These are phyloP conservation scores for Lithosia quadra DNA, from an alignment of 2,888 invertebrate genomes.

Conservation along the genomic window DNA sequence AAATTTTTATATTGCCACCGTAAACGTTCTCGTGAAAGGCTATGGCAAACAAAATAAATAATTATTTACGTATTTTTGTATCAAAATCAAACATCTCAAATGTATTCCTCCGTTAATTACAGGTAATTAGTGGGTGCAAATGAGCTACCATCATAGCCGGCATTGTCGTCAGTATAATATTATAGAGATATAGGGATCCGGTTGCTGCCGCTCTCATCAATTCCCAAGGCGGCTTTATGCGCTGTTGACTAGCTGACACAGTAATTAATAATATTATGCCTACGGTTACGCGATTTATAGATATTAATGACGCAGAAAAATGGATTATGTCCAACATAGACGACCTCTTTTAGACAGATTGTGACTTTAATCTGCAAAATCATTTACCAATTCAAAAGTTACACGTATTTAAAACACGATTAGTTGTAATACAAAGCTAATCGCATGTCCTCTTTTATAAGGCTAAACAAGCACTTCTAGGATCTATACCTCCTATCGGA, in stretches of 20 bases:
- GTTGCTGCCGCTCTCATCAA: constrained; percentile 27
- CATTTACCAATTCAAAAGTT: not conserved
- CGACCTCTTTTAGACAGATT: not conserved
- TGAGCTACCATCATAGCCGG: constrained; percentile 46
- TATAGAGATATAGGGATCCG: constrained; percentile 28
- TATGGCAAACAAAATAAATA: not conserved
- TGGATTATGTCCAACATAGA: not conserved
- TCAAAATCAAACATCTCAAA: not conserved
- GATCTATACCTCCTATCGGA: not conserved
- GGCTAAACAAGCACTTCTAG: not conserved
- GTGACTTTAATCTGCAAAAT: not conserved
- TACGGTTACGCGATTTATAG: not conserved
- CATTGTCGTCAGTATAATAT: constrained; percentile 40
- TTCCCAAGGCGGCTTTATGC: not conserved
- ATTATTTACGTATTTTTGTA: not conserved
- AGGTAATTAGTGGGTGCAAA: constrained; percentile 61
- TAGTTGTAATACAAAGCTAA: not conserved
- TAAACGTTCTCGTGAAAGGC: not conserved
- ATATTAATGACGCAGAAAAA: not conserved
- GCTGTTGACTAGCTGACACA: not conserved
- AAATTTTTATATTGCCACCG: not conserved
- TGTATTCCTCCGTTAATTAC: constrained; percentile 54
- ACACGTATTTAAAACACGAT: no score
- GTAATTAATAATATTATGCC: not conserved
- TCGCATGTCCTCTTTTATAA: not conserved